These are phyloP conservation scores for Xestia sexstrigata DNA, from an alignment of 2,888 invertebrate genomes.

Conservation along the genomic window DNA sequence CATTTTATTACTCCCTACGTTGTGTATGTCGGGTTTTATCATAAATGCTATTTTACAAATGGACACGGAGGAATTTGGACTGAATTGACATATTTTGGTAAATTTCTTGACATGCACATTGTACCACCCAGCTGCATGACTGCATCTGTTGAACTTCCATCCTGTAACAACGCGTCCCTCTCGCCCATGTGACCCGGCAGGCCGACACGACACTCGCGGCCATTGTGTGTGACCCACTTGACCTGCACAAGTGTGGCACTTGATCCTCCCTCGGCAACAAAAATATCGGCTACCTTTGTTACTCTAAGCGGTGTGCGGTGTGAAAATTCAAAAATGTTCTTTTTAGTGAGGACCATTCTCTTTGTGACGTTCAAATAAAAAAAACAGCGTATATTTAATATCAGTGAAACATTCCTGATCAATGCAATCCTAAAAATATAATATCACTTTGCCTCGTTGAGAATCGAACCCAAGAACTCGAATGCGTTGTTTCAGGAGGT, in stretches of 20 bases:
- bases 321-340: neutral
- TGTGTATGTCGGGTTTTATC: neutral
- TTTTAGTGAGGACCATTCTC: neutral
- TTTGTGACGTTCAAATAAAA: neutral
- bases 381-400: neutral
- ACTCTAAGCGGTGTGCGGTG: neutral
- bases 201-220: neutral
- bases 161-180: neutral
- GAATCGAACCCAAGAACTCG: neutral
- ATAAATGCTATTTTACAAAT: neutral
- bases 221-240: slow-evolving; percentile 4
- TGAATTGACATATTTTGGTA: neutral
- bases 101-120: neutral
- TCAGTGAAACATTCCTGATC: neutral
- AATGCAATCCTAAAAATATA: neutral
- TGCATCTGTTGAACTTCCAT: neutral
- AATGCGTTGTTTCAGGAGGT: neutral
- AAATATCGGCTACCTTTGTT: slow-evolving; percentile 27
- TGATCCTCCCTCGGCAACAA: slow-evolving; percentile 5
- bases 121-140: neutral
- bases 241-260: slow-evolving; percentile 25
- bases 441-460: neutral
- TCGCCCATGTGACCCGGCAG: neutral
- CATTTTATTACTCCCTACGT: neutral
- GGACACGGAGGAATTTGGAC: neutral